A percentile compares a stretch with the other conserved stretches of the same genome.
Conservation (phyloP, 2,113 vertebrate genomes). For the Ammodytes marinus region DNA sequence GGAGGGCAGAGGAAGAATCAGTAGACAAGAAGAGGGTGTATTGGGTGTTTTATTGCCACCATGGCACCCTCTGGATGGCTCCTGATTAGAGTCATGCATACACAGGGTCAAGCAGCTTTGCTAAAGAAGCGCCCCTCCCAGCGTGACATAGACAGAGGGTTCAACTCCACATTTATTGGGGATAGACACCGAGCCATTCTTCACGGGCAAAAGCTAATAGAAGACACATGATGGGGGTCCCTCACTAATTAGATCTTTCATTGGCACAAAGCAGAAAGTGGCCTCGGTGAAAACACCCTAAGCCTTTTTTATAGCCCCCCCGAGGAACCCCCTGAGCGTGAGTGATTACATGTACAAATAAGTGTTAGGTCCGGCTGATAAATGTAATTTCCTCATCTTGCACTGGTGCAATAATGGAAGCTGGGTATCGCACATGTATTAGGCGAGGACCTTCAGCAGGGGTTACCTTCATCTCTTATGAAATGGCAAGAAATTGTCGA, state of each 20-base stretch:
- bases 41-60: conserved; percentile 75
- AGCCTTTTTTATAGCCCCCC: conserved; percentile 71
- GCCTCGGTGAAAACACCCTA: conserved; percentile 47
- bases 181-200: conserved; percentile 56
- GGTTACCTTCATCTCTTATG: conserved; percentile 41
- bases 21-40: conserved; percentile 57
- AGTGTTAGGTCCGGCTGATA: conserved; percentile 48
- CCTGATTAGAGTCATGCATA: conserved; percentile 78
- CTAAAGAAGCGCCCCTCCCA: conserved; percentile 63
- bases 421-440: conserved; percentile 18
- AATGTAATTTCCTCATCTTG: conserved; percentile 42
- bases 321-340: conserved; percentile 50
- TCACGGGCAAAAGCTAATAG: conserved; percentile 56
- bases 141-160: conserved; percentile 60
- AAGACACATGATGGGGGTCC: conserved; percentile 64
- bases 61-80: conserved; percentile 72
- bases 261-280: conserved; percentile 55
- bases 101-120: conserved; percentile 67
- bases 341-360: conserved; percentile 64
- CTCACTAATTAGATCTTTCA: conserved; percentile 71
- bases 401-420: neutral
- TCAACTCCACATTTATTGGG: conserved; percentile 63
- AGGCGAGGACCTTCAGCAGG: conserved; percentile 12
- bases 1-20: conserved; percentile 30
- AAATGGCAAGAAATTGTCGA: conserved; percentile 57